phyloP scores from a whole-genome alignment of 2,797 vertebrate species.

The Tapirus indicus region DNA sequence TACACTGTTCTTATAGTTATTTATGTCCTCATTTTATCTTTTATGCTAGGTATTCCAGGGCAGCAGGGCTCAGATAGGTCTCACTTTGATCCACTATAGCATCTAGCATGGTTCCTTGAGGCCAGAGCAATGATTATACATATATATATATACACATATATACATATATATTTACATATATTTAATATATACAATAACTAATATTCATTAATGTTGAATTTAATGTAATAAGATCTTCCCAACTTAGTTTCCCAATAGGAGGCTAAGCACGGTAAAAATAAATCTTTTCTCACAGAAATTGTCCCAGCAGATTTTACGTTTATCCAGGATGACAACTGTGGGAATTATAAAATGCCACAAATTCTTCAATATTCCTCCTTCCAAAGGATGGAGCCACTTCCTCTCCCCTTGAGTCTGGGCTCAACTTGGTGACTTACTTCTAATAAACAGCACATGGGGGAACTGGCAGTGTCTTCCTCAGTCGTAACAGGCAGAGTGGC shows the following conservation, averaged over 20 bases:
- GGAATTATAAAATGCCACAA: neutral
- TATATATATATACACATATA: neutral
- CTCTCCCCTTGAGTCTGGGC: neutral
- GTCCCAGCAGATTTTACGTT: slow-evolving; percentile 9
- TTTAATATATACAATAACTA: neutral
- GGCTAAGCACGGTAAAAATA: neutral
- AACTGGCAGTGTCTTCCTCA: accelerated
- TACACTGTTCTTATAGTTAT: neutral
- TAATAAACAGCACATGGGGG: neutral
- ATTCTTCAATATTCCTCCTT: neutral
- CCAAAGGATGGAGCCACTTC: neutral
- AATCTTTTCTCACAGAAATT: slow-evolving; percentile 2
- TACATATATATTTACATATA: neutral
- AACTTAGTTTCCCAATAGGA: neutral
- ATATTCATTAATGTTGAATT: slow-evolving; percentile 26
- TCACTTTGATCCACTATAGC: neutral
- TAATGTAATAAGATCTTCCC: slow-evolving; percentile 23
- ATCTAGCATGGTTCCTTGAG: neutral
- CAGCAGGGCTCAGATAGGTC: neutral
- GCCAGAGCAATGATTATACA: neutral
- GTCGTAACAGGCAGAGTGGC: neutral
- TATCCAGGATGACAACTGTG: neutral
- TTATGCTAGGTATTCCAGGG: neutral
- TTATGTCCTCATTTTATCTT: neutral
- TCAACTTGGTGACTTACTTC: neutral